Percentiles rank a stretch among this genome's conserved stretches.
phyloP scores from a whole-genome alignment of 64 coral and sea anemone species.

The Porites lutea region DNA sequence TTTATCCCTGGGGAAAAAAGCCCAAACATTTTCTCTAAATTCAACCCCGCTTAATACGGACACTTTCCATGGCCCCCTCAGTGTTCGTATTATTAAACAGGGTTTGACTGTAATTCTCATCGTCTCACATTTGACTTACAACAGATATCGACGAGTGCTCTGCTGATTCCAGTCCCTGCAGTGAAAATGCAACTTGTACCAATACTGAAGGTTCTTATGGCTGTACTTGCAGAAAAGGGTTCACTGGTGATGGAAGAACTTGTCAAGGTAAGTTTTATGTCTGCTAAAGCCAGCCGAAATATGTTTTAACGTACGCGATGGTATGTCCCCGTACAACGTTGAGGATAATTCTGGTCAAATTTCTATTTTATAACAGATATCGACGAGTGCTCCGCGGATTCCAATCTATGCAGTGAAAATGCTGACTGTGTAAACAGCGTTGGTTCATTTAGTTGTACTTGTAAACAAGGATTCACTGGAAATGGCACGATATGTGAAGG shows the following conservation, averaged over 20 bases:
- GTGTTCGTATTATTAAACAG: too few species aligned
- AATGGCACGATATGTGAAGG: constrained; percentile 27
- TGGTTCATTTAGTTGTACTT: constrained; percentile 70
- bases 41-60: too few species aligned
- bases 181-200: constrained; percentile 18
- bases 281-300: not conserved
- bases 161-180: not conserved
- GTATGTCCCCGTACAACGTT: too few species aligned
- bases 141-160: constrained; percentile 41
- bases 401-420: constrained; percentile 44
- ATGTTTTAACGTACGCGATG: too few species aligned
- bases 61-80: too few species aligned
- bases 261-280: constrained; percentile 38
- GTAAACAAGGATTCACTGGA: constrained; percentile 63
- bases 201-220: constrained; percentile 22
- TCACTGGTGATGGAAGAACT: constrained; percentile 1
- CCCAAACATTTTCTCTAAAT: too few species aligned
- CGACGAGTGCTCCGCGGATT: constrained; percentile 23
- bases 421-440: constrained; percentile 63
- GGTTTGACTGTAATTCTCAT: too few species aligned
- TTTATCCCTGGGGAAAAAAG: too few species aligned
- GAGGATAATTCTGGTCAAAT: too few species aligned
- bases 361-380: constrained; percentile 8
- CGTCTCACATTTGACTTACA: not conserved
- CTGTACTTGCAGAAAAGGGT: constrained; percentile 23